phyloP scores from a whole-genome alignment of 2,797 vertebrate species.

The Ateles fusciceps region DNA sequence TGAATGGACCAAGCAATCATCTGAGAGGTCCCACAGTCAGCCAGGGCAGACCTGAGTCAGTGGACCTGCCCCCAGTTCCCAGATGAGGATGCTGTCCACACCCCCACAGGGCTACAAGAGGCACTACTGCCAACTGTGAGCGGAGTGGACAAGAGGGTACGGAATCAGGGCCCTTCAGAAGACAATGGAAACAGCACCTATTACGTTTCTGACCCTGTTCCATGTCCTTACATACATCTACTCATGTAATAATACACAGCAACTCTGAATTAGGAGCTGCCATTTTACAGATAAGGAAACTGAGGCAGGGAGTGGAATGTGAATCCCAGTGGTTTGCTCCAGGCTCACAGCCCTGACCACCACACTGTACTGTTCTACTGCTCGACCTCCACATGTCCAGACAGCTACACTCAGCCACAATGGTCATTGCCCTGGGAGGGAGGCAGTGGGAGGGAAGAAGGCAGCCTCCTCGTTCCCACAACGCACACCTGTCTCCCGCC shows the following conservation, averaged over 20 bases:
- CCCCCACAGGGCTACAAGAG: not conserved
- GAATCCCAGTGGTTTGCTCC: not conserved
- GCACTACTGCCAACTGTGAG: not conserved
- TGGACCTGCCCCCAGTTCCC: not conserved
- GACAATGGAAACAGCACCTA: rapidly evolving
- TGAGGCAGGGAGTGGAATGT: not conserved
- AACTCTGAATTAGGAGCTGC: not conserved
- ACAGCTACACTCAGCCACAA: rapidly evolving
- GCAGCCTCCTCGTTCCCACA: rapidly evolving
- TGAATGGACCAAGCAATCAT: not conserved
- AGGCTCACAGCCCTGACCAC: not conserved
- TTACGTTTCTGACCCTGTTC: not conserved
- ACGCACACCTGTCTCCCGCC: rapidly evolving
- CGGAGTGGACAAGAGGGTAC: rapidly evolving
- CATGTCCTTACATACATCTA: not conserved
- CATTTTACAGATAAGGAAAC: not conserved
- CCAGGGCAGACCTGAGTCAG: not conserved
- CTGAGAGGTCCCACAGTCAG: not conserved
- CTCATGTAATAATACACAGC: too few species aligned
- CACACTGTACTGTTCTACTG: rapidly evolving
- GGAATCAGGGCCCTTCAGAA: not conserved
- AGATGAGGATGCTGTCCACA: rapidly evolving
- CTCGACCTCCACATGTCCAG: rapidly evolving
- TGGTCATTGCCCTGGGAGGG: too few species aligned
- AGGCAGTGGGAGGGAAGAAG: rapidly evolving